Percentiles rank a stretch among this genome's conserved stretches.
Evolutionary conservation across 2,797 vertebrate genomes (phyloP).

Genomic region (Danio aesculapii): DNA sequence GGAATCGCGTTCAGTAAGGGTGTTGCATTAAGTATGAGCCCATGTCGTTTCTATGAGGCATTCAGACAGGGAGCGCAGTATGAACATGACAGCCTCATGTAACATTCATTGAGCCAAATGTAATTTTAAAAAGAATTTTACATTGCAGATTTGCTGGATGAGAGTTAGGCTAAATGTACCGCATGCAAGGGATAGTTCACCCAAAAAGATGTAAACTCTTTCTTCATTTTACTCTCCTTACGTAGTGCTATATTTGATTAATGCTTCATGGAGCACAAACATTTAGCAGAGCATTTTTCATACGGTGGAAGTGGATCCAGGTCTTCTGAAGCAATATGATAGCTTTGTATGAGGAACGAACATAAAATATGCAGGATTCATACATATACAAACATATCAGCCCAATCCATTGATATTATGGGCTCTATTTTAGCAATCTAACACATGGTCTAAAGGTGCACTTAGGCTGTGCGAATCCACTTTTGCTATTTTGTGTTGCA

Average conservation of each 20-base stretch:
- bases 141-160: neutral
- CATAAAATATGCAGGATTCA: neutral
- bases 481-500: too few relatives aligned
- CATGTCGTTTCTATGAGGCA: conserved; percentile 43
- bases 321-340: neutral
- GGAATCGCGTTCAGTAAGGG: conserved; percentile 35
- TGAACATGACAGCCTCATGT: conserved; percentile 37
- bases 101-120: conserved; percentile 28
- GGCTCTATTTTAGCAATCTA: too few relatives aligned
- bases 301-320: conserved; percentile 1
- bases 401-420: too few relatives aligned
- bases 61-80: conserved; percentile 31
- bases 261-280: neutral
- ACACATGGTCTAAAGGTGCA: too few relatives aligned
- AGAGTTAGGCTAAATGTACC: neutral
- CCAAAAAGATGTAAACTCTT: neutral
- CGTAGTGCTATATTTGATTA: neutral
- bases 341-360: neutral
- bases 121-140: conserved; percentile 29
- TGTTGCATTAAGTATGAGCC: conserved; percentile 36
- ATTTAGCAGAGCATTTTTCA: neutral
- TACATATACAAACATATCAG: too few relatives aligned
- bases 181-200: neutral
- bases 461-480: too few relatives aligned
- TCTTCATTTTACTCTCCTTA: neutral